A percentile compares a stretch with the other conserved stretches of the same genome.
Evolutionary conservation across 2,113 vertebrate genomes (phyloP).

Genomic region (Mystacornis crossleyi): DNA sequence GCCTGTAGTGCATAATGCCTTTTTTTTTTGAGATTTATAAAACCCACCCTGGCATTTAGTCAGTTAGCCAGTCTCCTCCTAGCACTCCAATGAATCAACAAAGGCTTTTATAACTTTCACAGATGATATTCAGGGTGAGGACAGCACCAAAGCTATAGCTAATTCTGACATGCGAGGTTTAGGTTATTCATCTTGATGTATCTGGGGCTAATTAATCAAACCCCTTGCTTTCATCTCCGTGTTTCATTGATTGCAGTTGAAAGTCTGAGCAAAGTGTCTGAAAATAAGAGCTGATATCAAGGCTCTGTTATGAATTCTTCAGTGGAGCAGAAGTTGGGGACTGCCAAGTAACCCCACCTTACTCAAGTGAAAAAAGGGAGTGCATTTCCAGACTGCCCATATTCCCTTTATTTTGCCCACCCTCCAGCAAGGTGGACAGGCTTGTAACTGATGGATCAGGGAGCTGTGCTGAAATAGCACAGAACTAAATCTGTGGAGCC

Average conservation of each 20-base stretch:
- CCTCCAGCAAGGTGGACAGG: neutral
- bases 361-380: neutral
- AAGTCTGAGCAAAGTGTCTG: neutral
- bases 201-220: conserved; percentile 24
- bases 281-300: neutral
- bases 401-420: neutral
- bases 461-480: neutral
- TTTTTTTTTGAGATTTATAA: neutral
- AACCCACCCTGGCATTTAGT: neutral
- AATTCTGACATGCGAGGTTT: neutral
- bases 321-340: neutral
- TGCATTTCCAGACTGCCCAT: neutral
- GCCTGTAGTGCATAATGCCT: neutral
- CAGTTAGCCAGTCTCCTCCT: neutral
- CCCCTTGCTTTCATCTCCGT: neutral
- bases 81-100: neutral
- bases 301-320: neutral
- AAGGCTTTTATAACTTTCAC: neutral
- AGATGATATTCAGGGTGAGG: neutral
- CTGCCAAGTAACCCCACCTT: neutral
- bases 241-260: neutral
- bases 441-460: neutral
- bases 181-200: neutral
- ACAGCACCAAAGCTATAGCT: neutral
- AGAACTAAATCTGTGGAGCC: neutral